Percentiles rank a stretch among this genome's conserved stretches.
These are phyloP conservation scores for Lathronympha strigana DNA, from an alignment of 2,888 invertebrate genomes.

Conservation along the genomic window DNA sequence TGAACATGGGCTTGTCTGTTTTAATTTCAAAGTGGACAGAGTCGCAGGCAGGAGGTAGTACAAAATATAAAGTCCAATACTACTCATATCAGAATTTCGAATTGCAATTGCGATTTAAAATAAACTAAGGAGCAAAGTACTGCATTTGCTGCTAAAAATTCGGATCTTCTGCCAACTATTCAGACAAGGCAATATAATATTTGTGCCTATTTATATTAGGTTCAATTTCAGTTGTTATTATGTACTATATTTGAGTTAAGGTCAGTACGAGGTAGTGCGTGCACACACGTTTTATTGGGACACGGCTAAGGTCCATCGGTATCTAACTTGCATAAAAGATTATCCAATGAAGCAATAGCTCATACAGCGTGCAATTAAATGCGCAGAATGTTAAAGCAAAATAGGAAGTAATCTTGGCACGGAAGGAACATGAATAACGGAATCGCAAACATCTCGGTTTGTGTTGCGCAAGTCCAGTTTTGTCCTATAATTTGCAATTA, in stretches of 20 bases:
- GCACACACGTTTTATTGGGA: constrained; percentile 39
- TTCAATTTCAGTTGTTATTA: constrained; percentile 18
- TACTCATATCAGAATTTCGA: background rate
- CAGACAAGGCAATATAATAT: constrained; percentile 2
- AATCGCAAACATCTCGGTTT: constrained; percentile 8
- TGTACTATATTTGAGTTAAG: constrained; percentile 21
- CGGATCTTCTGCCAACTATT: constrained; percentile 28
- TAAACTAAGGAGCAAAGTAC: constrained; percentile 20
- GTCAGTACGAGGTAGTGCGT: constrained; percentile 36
- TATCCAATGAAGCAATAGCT: constrained; percentile 14
- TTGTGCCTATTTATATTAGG: background rate
- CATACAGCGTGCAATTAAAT: background rate
- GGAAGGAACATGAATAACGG: constrained; percentile 25
- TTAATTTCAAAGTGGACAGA: too few species aligned
- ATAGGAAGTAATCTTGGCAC: constrained; percentile 26
- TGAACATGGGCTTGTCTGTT: too few species aligned
- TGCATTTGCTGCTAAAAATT: constrained; percentile 12
- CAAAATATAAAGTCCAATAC: too few species aligned
- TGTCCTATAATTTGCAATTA: constrained; percentile 2
- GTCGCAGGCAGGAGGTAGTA: too few species aligned
- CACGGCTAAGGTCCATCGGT: constrained; percentile 42
- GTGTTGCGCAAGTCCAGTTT: background rate
- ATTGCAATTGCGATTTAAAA: background rate
- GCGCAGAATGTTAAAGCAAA: constrained; percentile 9
- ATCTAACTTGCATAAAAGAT: constrained; percentile 26